Evolutionary conservation across 2,113 vertebrate species (phyloP).

Genomic region (Tricholaema leucomelas): DNA sequence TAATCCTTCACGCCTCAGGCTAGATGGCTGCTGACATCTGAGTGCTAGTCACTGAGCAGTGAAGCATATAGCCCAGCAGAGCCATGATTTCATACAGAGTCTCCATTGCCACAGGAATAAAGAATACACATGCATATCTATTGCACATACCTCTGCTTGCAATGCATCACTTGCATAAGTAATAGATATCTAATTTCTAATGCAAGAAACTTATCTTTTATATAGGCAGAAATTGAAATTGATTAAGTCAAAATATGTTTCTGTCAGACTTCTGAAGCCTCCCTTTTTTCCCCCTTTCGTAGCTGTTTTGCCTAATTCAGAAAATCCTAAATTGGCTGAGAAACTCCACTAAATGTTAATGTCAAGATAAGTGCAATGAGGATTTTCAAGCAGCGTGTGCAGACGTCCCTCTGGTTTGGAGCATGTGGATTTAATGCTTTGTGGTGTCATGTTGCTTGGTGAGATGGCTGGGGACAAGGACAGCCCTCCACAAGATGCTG

Average conservation of each 20-base stretch:
- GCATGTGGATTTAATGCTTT: not conserved
- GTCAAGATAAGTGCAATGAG: not conserved
- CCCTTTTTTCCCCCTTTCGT: rapidly evolving
- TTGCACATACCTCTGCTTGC: not conserved
- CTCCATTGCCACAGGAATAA: not conserved
- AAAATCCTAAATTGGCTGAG: not conserved
- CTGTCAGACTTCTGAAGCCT: not conserved
- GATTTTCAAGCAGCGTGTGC: not conserved
- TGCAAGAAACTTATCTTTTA: not conserved
- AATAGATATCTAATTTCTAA: not conserved
- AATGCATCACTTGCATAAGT: not conserved
- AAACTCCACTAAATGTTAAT: not conserved
- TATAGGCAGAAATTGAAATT: not conserved
- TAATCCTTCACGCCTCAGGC: not conserved
- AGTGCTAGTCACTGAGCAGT: not conserved
- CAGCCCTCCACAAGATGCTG: not conserved
- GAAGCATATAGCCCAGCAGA: not conserved
- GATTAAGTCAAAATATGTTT: not conserved
- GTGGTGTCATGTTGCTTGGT: not conserved
- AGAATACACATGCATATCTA: not conserved
- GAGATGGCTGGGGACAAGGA: not conserved
- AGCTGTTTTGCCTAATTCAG: not conserved
- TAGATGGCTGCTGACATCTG: not conserved
- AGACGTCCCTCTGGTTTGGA: not conserved
- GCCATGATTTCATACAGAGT: not conserved